Conservation (phyloP, 2,113 vertebrate genomes). For the Mugil cephalus region DNA sequence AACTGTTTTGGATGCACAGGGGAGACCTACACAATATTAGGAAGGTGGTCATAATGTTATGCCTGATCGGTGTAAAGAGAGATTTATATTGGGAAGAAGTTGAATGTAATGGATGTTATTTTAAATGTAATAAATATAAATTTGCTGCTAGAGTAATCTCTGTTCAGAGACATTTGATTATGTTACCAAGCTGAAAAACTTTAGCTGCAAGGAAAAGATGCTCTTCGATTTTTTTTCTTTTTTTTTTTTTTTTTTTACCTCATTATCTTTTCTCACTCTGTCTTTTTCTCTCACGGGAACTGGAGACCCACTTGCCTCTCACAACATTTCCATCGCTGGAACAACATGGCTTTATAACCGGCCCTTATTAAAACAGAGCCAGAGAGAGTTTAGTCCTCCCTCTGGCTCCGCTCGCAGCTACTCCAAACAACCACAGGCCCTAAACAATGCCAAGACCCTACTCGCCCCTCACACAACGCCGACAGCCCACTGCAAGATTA, state of each 20-base stretch:
- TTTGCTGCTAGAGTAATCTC: neutral
- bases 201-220: neutral
- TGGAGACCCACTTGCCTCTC: constrained; percentile 61
- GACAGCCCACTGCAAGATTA: constrained; percentile 21
- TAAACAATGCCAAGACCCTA: constrained; percentile 56
- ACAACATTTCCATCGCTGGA: constrained; percentile 49
- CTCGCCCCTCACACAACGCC: constrained; percentile 50
- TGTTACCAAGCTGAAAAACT: constrained; percentile 5
- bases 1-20: no score
- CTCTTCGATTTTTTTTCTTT: constrained; percentile 8
- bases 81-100: no score
- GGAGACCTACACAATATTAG: no score
- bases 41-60: no score
- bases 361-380: constrained; percentile 59
- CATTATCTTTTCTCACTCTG: constrained; percentile 18
- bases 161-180: neutral
- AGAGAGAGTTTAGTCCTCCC: constrained; percentile 45
- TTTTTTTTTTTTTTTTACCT: no score
- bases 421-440: constrained; percentile 57
- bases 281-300: constrained; percentile 63
- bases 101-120: no score
- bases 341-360: constrained; percentile 57
- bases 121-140: no score
- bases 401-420: constrained; percentile 47
- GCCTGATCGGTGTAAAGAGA: no score